Evolutionary conservation across 2,113 vertebrate genomes (phyloP).

Genomic region (Camelus dromedarius): DNA sequence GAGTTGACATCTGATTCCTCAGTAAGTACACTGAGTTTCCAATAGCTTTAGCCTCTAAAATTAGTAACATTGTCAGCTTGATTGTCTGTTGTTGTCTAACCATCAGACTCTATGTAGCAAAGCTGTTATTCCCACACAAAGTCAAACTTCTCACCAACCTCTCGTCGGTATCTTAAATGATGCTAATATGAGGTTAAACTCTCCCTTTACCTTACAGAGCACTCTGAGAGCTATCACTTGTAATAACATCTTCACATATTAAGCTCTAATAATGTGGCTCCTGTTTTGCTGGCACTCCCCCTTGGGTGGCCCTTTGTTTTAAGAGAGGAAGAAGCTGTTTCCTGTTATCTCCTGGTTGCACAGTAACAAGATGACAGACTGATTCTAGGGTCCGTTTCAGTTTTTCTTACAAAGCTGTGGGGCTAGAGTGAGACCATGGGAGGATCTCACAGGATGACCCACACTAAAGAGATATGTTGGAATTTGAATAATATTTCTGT

Average conservation of each 20-base stretch:
- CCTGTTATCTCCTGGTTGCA: slow-evolving; percentile 74
- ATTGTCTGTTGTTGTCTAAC: slow-evolving; percentile 19
- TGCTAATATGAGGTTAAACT: background rate
- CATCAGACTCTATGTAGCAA: background rate
- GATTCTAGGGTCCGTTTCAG: slow-evolving; percentile 32
- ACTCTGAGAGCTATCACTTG: slow-evolving; percentile 11
- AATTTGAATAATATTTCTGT: slow-evolving; percentile 37
- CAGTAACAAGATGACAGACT: slow-evolving; percentile 65
- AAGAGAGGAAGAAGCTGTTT: slow-evolving; percentile 81
- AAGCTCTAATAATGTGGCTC: background rate
- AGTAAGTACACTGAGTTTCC: background rate
- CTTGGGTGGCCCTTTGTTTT: slow-evolving; percentile 61
- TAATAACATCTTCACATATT: background rate
- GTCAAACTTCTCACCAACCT: slow-evolving; percentile 85
- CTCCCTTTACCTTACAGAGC: background rate
- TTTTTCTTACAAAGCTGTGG: slow-evolving; percentile 43
- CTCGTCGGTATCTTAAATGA: slow-evolving; percentile 84
- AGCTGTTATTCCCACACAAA: slow-evolving; percentile 84
- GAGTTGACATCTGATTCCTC: slow-evolving; percentile 46
- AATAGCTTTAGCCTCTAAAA: slow-evolving; percentile 32
- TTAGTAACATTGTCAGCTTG: slow-evolving; percentile 20
- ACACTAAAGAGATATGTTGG: background rate
- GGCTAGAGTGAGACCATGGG: background rate
- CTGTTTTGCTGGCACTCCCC: background rate
- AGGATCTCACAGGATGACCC: slow-evolving; percentile 1